phyloP scores from a whole-genome alignment of 2,113 vertebrate species.

The Stegostoma tigrinum region DNA sequence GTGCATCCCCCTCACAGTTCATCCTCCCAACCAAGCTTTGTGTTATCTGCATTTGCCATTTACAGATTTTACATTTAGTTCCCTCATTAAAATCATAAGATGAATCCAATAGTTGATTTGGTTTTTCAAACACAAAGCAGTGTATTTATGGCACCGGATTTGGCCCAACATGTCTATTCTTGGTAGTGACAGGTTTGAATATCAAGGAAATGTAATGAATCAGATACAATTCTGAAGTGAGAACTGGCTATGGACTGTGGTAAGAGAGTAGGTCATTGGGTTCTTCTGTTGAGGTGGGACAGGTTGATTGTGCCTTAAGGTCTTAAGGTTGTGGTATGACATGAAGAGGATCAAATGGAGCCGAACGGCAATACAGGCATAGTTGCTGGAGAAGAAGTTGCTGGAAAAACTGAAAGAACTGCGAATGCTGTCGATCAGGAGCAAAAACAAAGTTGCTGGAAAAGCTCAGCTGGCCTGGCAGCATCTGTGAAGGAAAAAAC shows the following conservation, averaged over 20 bases:
- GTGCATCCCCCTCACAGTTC: too few relatives aligned
- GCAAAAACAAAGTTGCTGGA: too few relatives aligned
- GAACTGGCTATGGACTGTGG: not conserved
- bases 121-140: not conserved
- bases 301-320: not conserved
- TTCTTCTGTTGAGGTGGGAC: not conserved
- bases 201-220: not conserved
- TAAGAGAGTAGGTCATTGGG: not conserved
- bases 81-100: not conserved
- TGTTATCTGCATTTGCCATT: too few relatives aligned
- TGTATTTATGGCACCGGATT: not conserved
- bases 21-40: too few relatives aligned
- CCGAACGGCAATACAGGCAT: not conserved
- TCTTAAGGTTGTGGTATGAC: not conserved
- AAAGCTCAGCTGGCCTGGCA: too few relatives aligned
- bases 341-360: not conserved
- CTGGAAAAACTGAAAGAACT: too few relatives aligned
- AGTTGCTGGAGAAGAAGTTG: too few relatives aligned
- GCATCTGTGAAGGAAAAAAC: too few relatives aligned
- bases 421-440: too few relatives aligned
- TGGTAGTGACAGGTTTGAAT: not conserved
- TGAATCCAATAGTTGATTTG: not conserved
- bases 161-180: not conserved
- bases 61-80: too few relatives aligned
- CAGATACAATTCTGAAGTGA: not conserved